Base-by-base conservation (phyloP, 2,888 invertebrate genomes). In the Eupeodes latifasciatus region DNA sequence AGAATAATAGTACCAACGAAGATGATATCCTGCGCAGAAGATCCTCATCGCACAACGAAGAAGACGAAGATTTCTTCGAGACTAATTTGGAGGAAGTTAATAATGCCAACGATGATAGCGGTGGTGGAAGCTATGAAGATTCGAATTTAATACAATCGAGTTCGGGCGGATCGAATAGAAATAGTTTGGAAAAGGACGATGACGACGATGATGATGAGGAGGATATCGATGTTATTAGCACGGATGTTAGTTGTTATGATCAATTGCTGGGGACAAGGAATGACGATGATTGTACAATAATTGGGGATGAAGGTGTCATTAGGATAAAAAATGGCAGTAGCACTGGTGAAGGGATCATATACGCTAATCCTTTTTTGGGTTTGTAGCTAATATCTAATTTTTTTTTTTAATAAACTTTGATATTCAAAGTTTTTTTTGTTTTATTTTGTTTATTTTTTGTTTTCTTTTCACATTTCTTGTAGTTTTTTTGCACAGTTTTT, bases 361-460 rank as follows among this genome's bases (percentile, higher is more conserved):
- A 93, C 92, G 92, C 93, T 92, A 93, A 93, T 93, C 93, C 93
- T 66, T 93, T 94, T 90, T 92, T 93, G 93, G 93, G 93, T 93
- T 93, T 92, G 93, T 93, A 93, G 86, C 66, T 83, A 66, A 55
- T 81, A 81, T 59, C 47, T 75, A 36, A 36, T 44, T 14, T 4
- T 40, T 6, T 7, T 6, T 36, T 0, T 36, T 36, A 2, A 0
- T 40, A 40, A 7, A 62, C 16, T 27, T 36, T 53, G 4, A 49
- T 47, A 57, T 87, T 76, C 9, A 59, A 34, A 16, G 59, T 27
- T 69, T 62, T 62, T 40, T 34, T 44, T n/a, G 51, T 51, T 78
- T 78, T 1, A 12, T 69, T 55, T 66, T 77, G 3, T 40, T 40
- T 27, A 27, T 1, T 27, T 27, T 27, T 74, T n/a, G 59, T 49